Evolutionary conservation across 2,797 vertebrate genomes (phyloP).

Genomic region (Pampus argenteus): DNA sequence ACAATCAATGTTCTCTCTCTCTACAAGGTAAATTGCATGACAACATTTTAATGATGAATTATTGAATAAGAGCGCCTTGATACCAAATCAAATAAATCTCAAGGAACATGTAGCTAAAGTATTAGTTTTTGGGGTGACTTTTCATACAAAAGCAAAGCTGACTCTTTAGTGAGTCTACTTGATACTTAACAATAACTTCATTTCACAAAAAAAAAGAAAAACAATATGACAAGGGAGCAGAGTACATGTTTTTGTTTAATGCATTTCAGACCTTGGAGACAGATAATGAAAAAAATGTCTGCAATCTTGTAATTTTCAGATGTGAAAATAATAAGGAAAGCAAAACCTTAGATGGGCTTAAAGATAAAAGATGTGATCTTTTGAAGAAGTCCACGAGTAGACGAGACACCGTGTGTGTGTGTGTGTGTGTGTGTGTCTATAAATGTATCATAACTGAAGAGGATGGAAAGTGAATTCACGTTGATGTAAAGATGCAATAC

Average conservation of each 20-base stretch:
- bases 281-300: slow-evolving; percentile 44
- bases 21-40: too few species aligned
- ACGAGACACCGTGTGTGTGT: neutral
- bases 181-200: slow-evolving; percentile 3
- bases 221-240: slow-evolving; percentile 4
- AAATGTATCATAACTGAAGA: too few species aligned
- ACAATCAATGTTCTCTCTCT: too few species aligned
- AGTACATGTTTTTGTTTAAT: slow-evolving; percentile 12
- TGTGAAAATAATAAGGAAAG: slow-evolving; percentile 9
- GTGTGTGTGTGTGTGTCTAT: slow-evolving; percentile 8
- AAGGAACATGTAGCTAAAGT: neutral
- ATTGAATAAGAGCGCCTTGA: too few species aligned
- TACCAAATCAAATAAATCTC: neutral
- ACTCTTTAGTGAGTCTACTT: neutral
- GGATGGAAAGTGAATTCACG: neutral
- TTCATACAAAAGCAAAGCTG: too few species aligned
- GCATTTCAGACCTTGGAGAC: slow-evolving; percentile 26
- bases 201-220: slow-evolving; percentile 7
- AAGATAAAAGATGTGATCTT: neutral
- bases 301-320: slow-evolving; percentile 29
- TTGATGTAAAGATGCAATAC: slow-evolving; percentile 1
- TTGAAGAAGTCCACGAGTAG: neutral
- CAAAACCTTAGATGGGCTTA: slow-evolving; percentile 8
- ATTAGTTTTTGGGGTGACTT: neutral
- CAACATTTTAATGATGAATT: too few species aligned